These are phyloP conservation scores for Paradisaea rubra DNA, from an alignment of 2,113 vertebrate species.

Conservation along the genomic window DNA sequence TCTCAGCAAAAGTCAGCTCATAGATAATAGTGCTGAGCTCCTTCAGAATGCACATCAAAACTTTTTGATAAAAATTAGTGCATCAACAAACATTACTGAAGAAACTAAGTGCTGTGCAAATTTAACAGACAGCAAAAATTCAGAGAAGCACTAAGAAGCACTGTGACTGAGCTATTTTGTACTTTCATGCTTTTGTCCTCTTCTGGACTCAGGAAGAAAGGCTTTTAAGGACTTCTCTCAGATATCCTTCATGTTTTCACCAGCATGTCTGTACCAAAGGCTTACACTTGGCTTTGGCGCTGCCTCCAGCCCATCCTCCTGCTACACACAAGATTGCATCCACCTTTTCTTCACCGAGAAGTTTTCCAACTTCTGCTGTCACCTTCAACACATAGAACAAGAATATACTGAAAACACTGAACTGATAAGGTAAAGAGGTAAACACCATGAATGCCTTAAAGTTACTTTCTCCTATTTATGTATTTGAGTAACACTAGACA, in stretches of 20 bases:
- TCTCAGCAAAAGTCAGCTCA: neutral
- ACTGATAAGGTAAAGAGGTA: neutral
- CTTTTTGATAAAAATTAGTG: neutral
- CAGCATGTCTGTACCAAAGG: neutral
- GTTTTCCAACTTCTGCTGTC: conserved; percentile 79
- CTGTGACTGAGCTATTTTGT: neutral
- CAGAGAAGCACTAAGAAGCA: neutral
- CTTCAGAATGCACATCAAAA: neutral
- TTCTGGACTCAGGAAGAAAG: neutral
- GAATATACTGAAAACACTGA: neutral
- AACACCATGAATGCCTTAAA: neutral
- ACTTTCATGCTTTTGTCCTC: neutral
- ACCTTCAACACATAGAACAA: conserved; percentile 72
- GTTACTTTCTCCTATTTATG: neutral
- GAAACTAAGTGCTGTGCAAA: neutral
- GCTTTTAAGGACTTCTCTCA: neutral
- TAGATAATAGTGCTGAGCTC: neutral
- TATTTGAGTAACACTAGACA: neutral
- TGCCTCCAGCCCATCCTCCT: conserved; percentile 96
- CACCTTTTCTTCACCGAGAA: conserved; percentile 88
- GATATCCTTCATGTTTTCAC: neutral
- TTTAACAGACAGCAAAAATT: neutral
- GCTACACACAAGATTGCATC: conserved; percentile 93
- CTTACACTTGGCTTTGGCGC: conserved; percentile 89
- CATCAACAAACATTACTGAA: neutral